Evolutionary conservation across 2,797 vertebrate genomes (phyloP).

Genomic region (Macropodus opercularis): DNA sequence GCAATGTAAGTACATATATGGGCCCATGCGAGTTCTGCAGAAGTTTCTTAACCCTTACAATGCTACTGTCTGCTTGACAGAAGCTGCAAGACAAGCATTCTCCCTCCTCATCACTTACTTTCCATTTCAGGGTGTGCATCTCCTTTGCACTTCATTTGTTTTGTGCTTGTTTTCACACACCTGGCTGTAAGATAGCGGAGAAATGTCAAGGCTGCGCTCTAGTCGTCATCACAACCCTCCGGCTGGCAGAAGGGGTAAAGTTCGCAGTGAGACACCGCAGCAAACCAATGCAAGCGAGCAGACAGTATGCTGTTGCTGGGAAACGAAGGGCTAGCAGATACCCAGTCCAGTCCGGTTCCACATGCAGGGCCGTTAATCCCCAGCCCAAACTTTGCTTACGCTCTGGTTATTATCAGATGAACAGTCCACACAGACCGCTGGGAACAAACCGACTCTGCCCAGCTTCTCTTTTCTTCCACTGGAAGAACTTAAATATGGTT

Average conservation of each 20-base stretch:
- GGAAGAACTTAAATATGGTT: slow-evolving; percentile 45
- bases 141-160: no score
- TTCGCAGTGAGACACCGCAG: slow-evolving; percentile 48
- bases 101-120: no score
- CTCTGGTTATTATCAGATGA: slow-evolving; percentile 72
- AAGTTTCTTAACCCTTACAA: slow-evolving; percentile 18
- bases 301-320: slow-evolving; percentile 51
- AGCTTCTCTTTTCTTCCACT: slow-evolving; percentile 28
- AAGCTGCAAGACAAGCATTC: neutral
- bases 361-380: slow-evolving; percentile 71
- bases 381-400: slow-evolving; percentile 74
- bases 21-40: slow-evolving; percentile 26
- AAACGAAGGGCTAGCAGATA: slow-evolving; percentile 49
- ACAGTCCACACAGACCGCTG: slow-evolving; percentile 51
- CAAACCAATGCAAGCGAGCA: slow-evolving; percentile 43
- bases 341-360: slow-evolving; percentile 56
- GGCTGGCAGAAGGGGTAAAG: slow-evolving; percentile 45
- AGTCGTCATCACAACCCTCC: slow-evolving; percentile 56
- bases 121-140: no score
- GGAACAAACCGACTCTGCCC: slow-evolving; percentile 50
- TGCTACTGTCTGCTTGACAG: neutral
- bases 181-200: slow-evolving; percentile 45
- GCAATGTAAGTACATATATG: slow-evolving; percentile 24
- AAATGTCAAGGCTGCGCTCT: slow-evolving; percentile 63
- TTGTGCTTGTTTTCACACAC: slow-evolving; percentile 39